Conservation (phyloP, 2,888 invertebrate genomes). For the Sphaerophoria rueppellii region DNA sequence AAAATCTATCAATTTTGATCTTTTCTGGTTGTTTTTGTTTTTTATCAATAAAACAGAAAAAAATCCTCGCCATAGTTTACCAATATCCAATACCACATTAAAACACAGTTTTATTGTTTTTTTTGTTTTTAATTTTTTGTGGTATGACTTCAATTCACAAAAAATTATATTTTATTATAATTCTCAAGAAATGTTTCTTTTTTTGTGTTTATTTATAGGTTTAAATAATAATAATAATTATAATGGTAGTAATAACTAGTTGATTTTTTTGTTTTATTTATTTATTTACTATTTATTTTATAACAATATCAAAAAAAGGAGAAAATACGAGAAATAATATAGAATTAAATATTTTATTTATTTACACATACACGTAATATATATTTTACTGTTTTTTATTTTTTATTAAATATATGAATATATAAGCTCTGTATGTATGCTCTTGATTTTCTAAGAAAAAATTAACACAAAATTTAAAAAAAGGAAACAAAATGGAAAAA, state of each 20-base stretch:
- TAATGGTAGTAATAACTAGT: conserved; percentile 66
- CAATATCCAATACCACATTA: background rate
- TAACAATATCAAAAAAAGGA: conserved; percentile 70
- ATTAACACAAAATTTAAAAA: conserved; percentile 18
- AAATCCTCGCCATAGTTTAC: no score
- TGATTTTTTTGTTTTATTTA: conserved; percentile 51
- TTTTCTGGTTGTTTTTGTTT: no score
- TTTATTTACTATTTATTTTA: conserved; percentile 64
- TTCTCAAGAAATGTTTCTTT: conserved; percentile 71
- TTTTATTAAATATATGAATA: conserved; percentile 7
- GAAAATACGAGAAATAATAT: conserved; percentile 60
- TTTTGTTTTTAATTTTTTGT: conserved; percentile 70
- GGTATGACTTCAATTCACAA: conserved; percentile 74
- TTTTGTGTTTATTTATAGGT: conserved; percentile 63
- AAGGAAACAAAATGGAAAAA: conserved; percentile 35
- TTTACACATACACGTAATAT: conserved; percentile 43
- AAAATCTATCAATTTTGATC: no score
- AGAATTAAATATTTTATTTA: conserved; percentile 36
- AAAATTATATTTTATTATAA: conserved; percentile 74
- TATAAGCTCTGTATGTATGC: conserved; percentile 38
- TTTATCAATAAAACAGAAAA: no score
- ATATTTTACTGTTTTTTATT: background rate
- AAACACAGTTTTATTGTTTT: background rate
- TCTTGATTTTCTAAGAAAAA: conserved; percentile 1
- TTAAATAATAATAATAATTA: conserved; percentile 71